Conservation (phyloP, 2,888 invertebrate genomes). For the Sabatieria punctata region DNA sequence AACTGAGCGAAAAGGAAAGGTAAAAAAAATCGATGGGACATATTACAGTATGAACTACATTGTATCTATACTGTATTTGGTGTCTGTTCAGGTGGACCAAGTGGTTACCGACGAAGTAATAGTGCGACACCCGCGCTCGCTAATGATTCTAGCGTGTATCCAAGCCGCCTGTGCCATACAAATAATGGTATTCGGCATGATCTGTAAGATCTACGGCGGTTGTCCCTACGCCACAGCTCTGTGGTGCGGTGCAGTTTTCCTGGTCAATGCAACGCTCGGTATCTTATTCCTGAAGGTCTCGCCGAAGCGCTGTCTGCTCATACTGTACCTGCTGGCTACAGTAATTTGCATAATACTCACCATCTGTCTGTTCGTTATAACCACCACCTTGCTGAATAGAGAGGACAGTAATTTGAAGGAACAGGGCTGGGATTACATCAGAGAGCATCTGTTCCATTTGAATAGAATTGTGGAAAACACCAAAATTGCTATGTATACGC, state of each 20-base stretch:
- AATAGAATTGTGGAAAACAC: conserved; percentile 28
- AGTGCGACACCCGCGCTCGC: conserved; percentile 6
- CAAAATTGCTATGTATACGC: conserved; percentile 27
- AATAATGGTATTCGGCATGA: conserved; percentile 9
- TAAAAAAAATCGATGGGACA: no score
- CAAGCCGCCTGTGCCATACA: conserved; percentile 3
- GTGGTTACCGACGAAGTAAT: conserved; percentile 5
- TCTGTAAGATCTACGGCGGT: conserved; percentile 9
- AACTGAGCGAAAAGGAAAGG: no score
- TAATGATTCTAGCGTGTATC: conserved; percentile 6
- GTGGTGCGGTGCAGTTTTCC: conserved; percentile 16
- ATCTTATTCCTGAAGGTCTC: conserved; percentile 23
- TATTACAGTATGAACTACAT: no score
- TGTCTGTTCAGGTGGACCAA: conserved; percentile 2
- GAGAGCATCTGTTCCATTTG: neutral
- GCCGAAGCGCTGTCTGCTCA: conserved; percentile 7
- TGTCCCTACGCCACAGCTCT: conserved; percentile 13
- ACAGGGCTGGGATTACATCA: conserved; percentile 4
- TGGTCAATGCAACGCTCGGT: conserved; percentile 20
- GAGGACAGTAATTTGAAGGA: neutral
- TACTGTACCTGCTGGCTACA: conserved; percentile 18
- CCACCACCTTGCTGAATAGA: conserved; percentile 20
- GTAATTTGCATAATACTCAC: conserved; percentile 20
- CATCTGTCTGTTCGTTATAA: conserved; percentile 23
- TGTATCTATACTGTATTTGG: no score